Evolutionary conservation across 2,797 vertebrate species (phyloP).

Genomic region (Otolemur crassicaudatus): DNA sequence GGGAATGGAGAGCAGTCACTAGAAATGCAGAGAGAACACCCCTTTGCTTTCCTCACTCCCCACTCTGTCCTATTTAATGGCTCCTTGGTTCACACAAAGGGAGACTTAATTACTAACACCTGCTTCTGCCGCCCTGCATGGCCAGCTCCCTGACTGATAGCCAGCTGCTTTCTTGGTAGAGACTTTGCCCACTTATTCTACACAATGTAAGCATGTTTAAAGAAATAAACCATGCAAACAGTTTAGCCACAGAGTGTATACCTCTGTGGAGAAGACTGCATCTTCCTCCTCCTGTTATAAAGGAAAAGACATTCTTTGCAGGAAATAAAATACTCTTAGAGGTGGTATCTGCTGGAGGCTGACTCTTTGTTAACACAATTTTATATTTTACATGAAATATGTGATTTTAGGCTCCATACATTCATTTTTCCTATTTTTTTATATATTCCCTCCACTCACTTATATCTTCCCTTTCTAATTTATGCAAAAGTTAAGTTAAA

Average conservation of each 20-base stretch:
- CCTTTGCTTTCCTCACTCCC: background rate
- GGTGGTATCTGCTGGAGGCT: background rate
- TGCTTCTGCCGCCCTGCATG: background rate
- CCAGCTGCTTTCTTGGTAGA: background rate
- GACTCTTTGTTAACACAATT: background rate
- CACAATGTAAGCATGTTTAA: background rate
- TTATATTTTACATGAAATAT: background rate
- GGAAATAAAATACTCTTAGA: background rate
- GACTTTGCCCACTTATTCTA: background rate
- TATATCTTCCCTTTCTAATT: background rate
- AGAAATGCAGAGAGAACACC: background rate
- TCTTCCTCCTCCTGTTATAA: background rate
- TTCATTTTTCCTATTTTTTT: background rate
- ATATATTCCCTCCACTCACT: background rate
- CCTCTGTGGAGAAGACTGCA: background rate
- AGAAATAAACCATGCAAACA: background rate
- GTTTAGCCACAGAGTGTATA: background rate
- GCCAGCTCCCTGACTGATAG: background rate
- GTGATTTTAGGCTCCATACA: background rate
- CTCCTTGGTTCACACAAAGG: constrained; percentile 8
- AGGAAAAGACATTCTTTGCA: background rate
- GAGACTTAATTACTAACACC: constrained; percentile 68
- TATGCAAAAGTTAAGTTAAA: background rate
- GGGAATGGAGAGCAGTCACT: background rate
- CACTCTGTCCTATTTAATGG: background rate